A percentile compares a stretch with the other conserved stretches of the same genome.
Conservation (phyloP, 2,797 vertebrate species). For the Sternarchorhynchus goeldii region DNA sequence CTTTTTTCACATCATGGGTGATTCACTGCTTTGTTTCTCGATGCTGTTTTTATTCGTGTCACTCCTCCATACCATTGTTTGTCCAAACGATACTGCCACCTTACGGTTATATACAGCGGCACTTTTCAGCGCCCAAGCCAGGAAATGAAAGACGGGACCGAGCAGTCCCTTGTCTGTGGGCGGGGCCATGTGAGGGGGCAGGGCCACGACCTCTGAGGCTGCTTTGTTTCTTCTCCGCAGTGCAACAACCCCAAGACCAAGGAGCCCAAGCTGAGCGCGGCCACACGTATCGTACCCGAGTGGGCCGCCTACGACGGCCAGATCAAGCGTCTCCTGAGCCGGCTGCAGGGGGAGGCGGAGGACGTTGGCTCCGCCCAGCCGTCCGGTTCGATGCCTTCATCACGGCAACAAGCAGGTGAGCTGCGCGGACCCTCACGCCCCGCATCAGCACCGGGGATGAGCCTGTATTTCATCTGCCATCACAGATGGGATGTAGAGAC, state of each 20-base stretch:
- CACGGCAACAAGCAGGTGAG: conserved; percentile 60
- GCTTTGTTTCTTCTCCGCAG: conserved; percentile 69
- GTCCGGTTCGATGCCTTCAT: too few species aligned
- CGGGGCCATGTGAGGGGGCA: not conserved
- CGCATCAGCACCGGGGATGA: not conserved
- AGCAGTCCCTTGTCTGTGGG: conserved; percentile 45
- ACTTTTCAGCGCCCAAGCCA: conserved; percentile 48
- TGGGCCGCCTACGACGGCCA: conserved; percentile 90
- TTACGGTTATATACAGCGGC: not conserved
- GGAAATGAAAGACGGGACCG: conserved; percentile 70
- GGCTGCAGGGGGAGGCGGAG: conserved; percentile 69
- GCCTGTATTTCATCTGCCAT: not conserved
- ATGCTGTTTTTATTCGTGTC: conserved; percentile 21
- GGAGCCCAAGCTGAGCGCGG: conserved; percentile 92
- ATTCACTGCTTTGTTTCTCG: not conserved
- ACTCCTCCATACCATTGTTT: conserved; percentile 42
- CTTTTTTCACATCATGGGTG: not conserved
- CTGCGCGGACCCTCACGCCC: not conserved
- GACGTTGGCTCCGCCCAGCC: too few species aligned
- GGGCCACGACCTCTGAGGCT: conserved; percentile 26
- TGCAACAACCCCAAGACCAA: conserved; percentile 99
- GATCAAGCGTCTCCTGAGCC: conserved; percentile 81
- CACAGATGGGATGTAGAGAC: not conserved
- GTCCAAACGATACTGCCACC: not conserved
- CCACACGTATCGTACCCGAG: conserved; percentile 90